phyloP scores from a whole-genome alignment of 2,797 vertebrate genomes.

The Molossus molossus region DNA sequence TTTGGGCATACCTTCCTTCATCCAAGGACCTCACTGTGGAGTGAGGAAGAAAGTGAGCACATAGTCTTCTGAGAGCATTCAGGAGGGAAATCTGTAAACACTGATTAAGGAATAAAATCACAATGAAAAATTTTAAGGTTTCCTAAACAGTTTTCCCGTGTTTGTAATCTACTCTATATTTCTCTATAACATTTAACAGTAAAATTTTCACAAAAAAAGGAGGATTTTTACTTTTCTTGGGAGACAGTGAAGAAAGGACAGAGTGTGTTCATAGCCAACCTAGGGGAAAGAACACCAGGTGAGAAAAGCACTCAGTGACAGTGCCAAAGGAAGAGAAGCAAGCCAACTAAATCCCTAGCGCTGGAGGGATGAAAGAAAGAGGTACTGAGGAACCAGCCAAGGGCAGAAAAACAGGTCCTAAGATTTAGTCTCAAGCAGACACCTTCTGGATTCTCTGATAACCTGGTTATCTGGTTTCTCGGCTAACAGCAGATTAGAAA shows the following conservation, averaged over 20 bases:
- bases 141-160: background rate
- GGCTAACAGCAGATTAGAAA: constrained; percentile 51
- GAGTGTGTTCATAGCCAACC: constrained; percentile 7
- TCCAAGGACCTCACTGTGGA: background rate
- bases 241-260: constrained; percentile 56
- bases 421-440: constrained; percentile 29
- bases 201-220: constrained; percentile 40
- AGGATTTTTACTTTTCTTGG: background rate
- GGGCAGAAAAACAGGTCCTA: constrained; percentile 30
- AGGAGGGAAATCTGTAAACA: background rate
- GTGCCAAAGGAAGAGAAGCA: constrained; percentile 40
- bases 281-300: constrained; percentile 24
- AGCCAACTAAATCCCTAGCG: constrained; percentile 7
- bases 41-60: background rate
- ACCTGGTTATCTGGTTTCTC: constrained; percentile 77
- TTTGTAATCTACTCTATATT: constrained; percentile 35
- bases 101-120: constrained; percentile 38
- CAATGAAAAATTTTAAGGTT: constrained; percentile 23
- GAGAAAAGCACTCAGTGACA: background rate
- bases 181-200: constrained; percentile 25
- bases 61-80: background rate
- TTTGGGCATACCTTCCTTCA: background rate
- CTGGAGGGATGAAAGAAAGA: constrained; percentile 49
- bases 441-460: constrained; percentile 71
- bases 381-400: constrained; percentile 20